Evolutionary conservation across 2,888 invertebrate species (phyloP), one percentile per base, ranked within the genome.

Genomic region (Rotaria sp.): DNA sequence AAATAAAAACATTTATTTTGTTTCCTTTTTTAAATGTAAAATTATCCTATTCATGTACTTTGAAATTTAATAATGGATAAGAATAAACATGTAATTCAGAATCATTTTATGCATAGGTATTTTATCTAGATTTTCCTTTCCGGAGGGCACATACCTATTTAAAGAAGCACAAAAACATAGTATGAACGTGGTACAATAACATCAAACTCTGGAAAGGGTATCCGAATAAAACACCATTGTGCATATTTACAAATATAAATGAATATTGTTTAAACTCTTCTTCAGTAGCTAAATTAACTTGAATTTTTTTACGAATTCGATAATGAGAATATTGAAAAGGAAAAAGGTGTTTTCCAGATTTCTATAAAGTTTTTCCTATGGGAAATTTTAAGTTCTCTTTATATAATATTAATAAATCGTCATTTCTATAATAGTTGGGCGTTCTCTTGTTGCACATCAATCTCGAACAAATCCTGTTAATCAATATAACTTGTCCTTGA

Each of bases 341-440:
- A n/a, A n/a, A n/a, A n/a, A n/a, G n/a, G n/a, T n/a, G n/a, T n/a
- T n/a, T n/a, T n/a, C n/a, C n/a, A n/a, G n/a, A n/a, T n/a, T n/a
- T n/a, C n/a, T n/a, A n/a, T n/a, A n/a, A n/a, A n/a, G n/a, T n/a
- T n/a, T n/a, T n/a, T n/a, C n/a, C n/a, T n/a, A n/a, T n/a, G n/a
- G n/a, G n/a, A n/a, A n/a, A n/a, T n/a, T n/a, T n/a, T n/a, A n/a
- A n/a, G n/a, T n/a, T n/a, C n/a, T n/a, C n/a, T n/a, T n/a, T n/a
- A n/a, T n/a, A 87, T 94, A 95, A 92, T 99, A 99, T 88, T 98
- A 94, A 92, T 98, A 98, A 0, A 98, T 99, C 88, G 94, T 94
- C 90, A 95, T 94, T 92, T 99, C 99, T 92, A 99, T 93, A 3
- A 99, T 93, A 57, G 99, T 90, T 0, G 98, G 98, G 0, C 98